Evolutionary conservation across 2,113 vertebrate species (phyloP).

Genomic region (Theristicus caerulescens): DNA sequence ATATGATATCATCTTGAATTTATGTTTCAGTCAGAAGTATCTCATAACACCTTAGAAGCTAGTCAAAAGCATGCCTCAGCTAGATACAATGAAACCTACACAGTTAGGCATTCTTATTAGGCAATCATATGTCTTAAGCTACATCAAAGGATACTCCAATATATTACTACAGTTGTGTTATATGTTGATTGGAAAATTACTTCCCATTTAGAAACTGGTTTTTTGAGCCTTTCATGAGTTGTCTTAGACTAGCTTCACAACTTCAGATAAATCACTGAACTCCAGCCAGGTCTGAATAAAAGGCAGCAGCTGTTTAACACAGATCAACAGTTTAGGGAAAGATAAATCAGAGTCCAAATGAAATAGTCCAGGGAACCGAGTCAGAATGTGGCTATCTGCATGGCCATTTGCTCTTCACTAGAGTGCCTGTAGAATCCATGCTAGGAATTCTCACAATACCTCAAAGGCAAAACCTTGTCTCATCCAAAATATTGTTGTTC

Average conservation of each 20-base stretch:
- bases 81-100: not conserved
- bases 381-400: not conserved
- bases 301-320: constrained; percentile 14
- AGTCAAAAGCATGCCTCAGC: not conserved
- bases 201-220: constrained; percentile 45
- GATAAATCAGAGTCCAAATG: not conserved
- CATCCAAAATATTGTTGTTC: not conserved
- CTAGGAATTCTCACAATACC: not conserved
- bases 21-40: not conserved
- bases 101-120: not conserved
- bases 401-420: not conserved
- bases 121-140: not conserved
- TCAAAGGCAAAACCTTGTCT: not conserved
- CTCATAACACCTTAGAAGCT: not conserved
- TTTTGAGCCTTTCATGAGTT: constrained; percentile 14
- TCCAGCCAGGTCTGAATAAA: constrained; percentile 1
- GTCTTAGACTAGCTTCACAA: not conserved
- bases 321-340: not conserved
- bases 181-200: constrained; percentile 32
- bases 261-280: not conserved
- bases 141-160: not conserved
- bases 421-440: not conserved
- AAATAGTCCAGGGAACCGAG: not conserved
- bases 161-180: not conserved
- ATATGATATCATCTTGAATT: not conserved